Base-by-base conservation (phyloP, 2,888 invertebrate species). In the Phragmatobia fuliginosa region DNA sequence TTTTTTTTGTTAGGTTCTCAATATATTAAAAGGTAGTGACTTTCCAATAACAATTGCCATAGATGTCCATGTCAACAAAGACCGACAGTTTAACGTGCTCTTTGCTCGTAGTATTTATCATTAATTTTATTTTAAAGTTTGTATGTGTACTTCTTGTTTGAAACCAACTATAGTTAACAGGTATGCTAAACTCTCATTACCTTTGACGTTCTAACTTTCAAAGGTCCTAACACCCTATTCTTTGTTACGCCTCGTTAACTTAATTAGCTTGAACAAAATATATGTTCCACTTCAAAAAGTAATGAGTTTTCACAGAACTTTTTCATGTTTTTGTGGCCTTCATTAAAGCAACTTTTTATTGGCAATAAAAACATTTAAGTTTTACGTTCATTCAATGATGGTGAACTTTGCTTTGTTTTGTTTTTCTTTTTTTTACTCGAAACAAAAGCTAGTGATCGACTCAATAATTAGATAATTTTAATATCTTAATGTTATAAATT, bases 291-390 rank as follows among this genome's bases (percentile, higher is more conserved):
- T 32, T 28, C 14, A 18, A 32, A 69, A 69, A 70, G 62, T 71
- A 77, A 75, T 75, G 68, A 67, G 38, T 11, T 62, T 38, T 21
- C 36, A 65, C 49, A 25, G 67, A 75, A 62, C 45, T 59, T 63
- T 63, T 72, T 61, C n/a, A 41, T 45, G 49, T n/a, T 38, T 67
- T 62, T 66, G 60, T 25, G n/a, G 45, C 33, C 11, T 31, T 18
- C 58, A 2, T 41, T 66, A 32, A 49, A 61, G 21, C 18, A 49
- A 16, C 16, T 49, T 68, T 59, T 49, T 31, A 28, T 31, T 49
- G 59, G 18, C 10, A 62, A 32, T 61, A 62, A 67, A 52, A 62
- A 10, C 38, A 49, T 41, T 38, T 28, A 3, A 41, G 41, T 62
- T 62, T 62, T 41, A 41, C 38, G 38, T 41, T 62, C 41, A 62